Evolutionary conservation across 1,140 invertebrate genomes (phyloP), one percentile per base, ranked within the genome.

Genomic region (Leptinotarsa texana): DNA sequence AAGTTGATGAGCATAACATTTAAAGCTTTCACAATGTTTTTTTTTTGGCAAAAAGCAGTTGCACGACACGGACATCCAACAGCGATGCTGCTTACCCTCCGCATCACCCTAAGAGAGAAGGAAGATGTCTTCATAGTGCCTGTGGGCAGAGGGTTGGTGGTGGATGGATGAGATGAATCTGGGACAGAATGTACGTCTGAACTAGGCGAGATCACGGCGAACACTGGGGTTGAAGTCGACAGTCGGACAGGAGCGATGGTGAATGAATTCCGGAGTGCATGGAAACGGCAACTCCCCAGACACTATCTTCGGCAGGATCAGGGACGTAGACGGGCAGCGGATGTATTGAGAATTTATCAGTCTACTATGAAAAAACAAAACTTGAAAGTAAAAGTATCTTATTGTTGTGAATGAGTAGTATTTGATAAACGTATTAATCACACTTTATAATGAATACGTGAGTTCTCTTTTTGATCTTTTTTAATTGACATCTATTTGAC

Each of bases 101-200:
- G 87, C 91, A 92, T 93, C 76, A 93, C 92, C 77, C 92, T 90
- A 21, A 92, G 88, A 17, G 92, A 93, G 82, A 92, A 93, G 78
- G 92, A 92, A 24, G 92, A 92, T n/a, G 92, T 92, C 89, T 92
- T 93, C 92, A 92, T 92, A 81, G 82, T 85, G 74, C 27, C 68
- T 74, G 63, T 61, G 21, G 71, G 47, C 18, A 69, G 83, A 80
- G 83, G 42, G 74, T 61, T 63, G 27, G 18, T 71, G 42, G 42
- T 27, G 48, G 42, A 51, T 69, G 5, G 57, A 73, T 17, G 33
- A 73, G 33, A 73, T 33, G 63, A 65, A 18, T 27, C 62, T 65
- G 63, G 71, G n/a, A 62, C n/a, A 48, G 62, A 48, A 42, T 17
- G 49, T 49, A 71, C 71, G 71, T 73, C 22, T 73, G 57, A 73